Evolutionary conservation across 2,113 vertebrate genomes (phyloP), one percentile per base, ranked within the genome.

Genomic region (Forbesichthys papilliferus): DNA sequence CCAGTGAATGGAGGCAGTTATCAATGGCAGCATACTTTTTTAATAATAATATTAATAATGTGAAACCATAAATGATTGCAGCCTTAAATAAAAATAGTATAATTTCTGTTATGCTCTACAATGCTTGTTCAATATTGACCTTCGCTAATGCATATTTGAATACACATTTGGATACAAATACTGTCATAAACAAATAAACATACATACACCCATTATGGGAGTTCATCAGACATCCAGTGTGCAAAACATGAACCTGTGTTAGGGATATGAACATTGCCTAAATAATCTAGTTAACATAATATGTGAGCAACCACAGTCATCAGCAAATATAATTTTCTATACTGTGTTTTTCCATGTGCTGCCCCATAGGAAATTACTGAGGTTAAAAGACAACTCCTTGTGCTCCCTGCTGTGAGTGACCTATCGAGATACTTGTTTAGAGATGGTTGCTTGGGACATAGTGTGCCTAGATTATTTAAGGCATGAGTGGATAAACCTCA

Each of bases 241-340:
- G 61, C 61, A 69, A 70, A 70, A 68, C 64, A 73, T 54, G 20
- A 6, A 9, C 64, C 61, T 74, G 63, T 81, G 79, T 76, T 61
- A 66, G 53, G 74, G 64, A 69, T 75, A 86, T 81, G 71, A 82
- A 87, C 82, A 86, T 88, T 85, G 27, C 27, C 75, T 48, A 68
- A 65, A 83, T 79, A 51, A 76, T 83, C 67, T 71, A 64, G 69
- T 87, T 85, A 82, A 80, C 78, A 87, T 84, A 87, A 87, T 80
- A 82, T 87, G 84, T 84, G 80, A 79, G 77, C 78, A 86, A 82
- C 78, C 77, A 72, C 59, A 80, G 74, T 77, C 66, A 58, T 54
- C 54, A 56, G 71, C 79, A 77, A 87, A 86, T 84, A 84, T 62
- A 69, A 88, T 87, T 83, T 90, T 75, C 78, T 74, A 79, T 83